Percentiles rank a stretch among this genome's conserved stretches.
phyloP scores from a whole-genome alignment of 2,797 vertebrate genomes.

The Onychomys arenicola region DNA sequence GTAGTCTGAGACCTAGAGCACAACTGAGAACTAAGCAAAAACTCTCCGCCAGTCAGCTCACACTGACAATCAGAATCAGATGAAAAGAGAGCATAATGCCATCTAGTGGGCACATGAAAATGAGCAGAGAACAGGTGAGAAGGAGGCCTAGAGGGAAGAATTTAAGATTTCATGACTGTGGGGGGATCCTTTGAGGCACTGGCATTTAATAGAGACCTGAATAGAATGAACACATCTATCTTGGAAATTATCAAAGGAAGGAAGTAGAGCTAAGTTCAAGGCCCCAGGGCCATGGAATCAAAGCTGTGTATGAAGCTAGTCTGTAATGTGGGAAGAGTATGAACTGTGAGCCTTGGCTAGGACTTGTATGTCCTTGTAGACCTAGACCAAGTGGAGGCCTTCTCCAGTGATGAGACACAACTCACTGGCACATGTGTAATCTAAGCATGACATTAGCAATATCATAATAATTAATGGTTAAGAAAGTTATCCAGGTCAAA shows the following conservation, averaged over 20 bases:
- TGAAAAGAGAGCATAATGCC: background rate
- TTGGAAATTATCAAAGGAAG: background rate
- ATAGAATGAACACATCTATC: background rate
- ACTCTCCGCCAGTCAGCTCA: background rate
- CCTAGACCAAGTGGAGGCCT: background rate
- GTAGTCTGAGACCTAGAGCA: background rate
- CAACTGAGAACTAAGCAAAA: background rate
- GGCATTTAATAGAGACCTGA: background rate
- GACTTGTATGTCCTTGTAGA: background rate
- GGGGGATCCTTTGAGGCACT: background rate
- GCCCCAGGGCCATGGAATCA: background rate
- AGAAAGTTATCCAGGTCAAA: background rate
- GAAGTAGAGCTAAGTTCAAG: background rate
- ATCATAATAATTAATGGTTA: background rate
- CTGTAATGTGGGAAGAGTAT: too few relatives aligned
- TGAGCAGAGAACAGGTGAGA: background rate
- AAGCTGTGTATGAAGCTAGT: background rate
- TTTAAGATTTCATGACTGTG: background rate
- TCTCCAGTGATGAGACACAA: background rate
- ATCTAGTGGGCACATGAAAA: background rate
- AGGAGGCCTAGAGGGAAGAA: background rate
- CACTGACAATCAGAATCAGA: background rate
- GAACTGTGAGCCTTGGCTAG: background rate
- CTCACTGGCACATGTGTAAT: background rate
- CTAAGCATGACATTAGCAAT: background rate